Base-by-base conservation (phyloP, 1,140 invertebrate genomes). In the Macrotrachela quadricornifera region DNA sequence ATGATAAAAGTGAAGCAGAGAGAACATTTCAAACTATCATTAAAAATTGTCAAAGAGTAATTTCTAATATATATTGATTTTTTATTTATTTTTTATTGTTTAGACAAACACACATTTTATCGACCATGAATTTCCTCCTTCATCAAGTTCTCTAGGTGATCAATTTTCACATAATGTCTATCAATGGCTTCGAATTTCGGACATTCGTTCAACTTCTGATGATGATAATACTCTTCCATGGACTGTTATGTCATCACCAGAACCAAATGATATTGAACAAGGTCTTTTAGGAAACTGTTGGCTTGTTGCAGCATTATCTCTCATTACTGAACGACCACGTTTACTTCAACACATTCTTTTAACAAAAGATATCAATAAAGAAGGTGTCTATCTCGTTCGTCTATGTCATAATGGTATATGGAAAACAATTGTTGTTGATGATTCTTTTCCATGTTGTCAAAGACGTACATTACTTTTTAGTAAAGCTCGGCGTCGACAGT, bases 401-500 rank as follows among this genome's bases (percentile, higher is more conserved):
- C 57, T 69, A n/a, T 96, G 90, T 70, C 92, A 94, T 70, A 88
- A 96, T 69, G 91, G 92, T 9, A 77, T 81, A 58, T 96, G 90
- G 91, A 83, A 80, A 10, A 91, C 85, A 0, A 83, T 96, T 18
- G 75, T 94, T 1, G 80, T 97, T 1, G 92, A 97, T 67, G 92
- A 97, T 73, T 74, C 91, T 50, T 74, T 97, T 59, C 92, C 92
- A 0, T 94, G 88, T 74, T 83, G 91, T 72, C 79, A 81, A 69
- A 76, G 12, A 13, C 12, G 4, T 14, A 3, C 3, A 6, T 72
- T 94, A 8, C 80, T 92, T n/a, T 95, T 92, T 72, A 92, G 86
- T 40, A 84, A 92, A 82, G 85, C 87, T 2, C 90, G 88, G 72
- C 76, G 86, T 63, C 85, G 85, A 72, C 88, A 97, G 67, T 71